These are phyloP conservation scores for Odontothrips loti DNA, from an alignment of 2,888 invertebrate species.

Conservation along the genomic window DNA sequence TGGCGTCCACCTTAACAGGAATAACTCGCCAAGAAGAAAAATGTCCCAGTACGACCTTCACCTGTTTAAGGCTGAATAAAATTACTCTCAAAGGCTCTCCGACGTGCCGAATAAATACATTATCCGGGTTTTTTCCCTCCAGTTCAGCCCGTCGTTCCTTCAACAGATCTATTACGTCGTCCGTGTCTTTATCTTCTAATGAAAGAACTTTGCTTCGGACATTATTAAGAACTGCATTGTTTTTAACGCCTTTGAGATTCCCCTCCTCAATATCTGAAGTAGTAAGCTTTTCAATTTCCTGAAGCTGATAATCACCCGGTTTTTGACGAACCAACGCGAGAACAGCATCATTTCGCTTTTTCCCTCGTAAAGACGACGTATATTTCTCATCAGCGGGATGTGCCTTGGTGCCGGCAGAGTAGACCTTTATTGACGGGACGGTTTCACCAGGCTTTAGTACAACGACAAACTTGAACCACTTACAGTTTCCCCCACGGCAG, in stretches of 20 bases:
- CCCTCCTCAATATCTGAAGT: neutral
- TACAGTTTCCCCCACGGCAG: neutral
- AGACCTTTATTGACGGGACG: neutral
- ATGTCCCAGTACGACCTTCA: neutral
- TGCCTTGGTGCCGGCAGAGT: neutral
- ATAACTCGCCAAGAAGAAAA: neutral
- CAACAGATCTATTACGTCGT: neutral
- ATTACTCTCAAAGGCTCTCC: neutral
- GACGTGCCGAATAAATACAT: neutral
- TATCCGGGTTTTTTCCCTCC: neutral
- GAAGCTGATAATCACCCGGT: neutral
- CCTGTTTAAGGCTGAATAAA: neutral
- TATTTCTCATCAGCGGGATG: neutral
- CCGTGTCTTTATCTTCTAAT: neutral
- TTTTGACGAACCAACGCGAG: neutral
- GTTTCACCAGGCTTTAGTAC: neutral
- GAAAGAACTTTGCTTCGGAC: neutral
- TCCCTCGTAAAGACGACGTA: neutral
- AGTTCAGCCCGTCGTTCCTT: neutral
- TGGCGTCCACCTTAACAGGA: neutral
- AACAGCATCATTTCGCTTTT: neutral
- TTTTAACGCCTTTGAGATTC: neutral
- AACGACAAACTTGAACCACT: neutral
- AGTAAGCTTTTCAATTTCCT: neutral
- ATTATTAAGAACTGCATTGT: neutral